Base-by-base conservation (phyloP, 2,797 vertebrate genomes). In the Microtus agrestis region DNA sequence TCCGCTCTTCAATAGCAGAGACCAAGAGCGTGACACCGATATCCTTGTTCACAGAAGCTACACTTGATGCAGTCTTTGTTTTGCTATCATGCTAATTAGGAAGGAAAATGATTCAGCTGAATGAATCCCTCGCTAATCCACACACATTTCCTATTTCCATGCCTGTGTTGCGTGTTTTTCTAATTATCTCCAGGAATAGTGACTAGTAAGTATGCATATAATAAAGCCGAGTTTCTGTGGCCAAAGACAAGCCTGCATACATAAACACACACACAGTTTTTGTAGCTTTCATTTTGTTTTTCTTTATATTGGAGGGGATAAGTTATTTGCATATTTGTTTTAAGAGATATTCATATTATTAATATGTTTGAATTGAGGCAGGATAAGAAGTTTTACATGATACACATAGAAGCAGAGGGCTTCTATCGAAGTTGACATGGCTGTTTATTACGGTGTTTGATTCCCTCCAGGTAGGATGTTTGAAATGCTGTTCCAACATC, bases 101-200 rank as follows among this genome's bases (percentile, higher is more conserved):
- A 88, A 85, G 65, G 19, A 85, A 87, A 76, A 51, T 46, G 40
- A 69, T 71, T 82, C 81, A 78, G 81, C 31, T 91, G 91, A 89
- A 89, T 65, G 14, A 89, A 74, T 19, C 63, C 48, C 61, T 87
- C 19, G 46, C 54, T 81, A 90, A 25, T n/a, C 46, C 15, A 73
- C 76, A 74, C 14, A 51, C 37, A 63, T 67, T 94, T 87, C 56
- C 65, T 81, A 23, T 87, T 87, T 84, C 48, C 29, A 23, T 63
- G 31, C 74, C 12, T 80, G 23, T 40, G 9, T 59, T 79, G 67
- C 31, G 11, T 82, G 29, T 90, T 96, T 94, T 92, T 78, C 69
- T 91, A 89, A 89, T 85, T 90, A 87, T 87, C 34, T 48, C 8
- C 37, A 61, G 29, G 0, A 96, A 51, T 34, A 80, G 23, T 84